phyloP scores from a whole-genome alignment of 2,797 vertebrate species.

The Premnoplex brunnescens region DNA sequence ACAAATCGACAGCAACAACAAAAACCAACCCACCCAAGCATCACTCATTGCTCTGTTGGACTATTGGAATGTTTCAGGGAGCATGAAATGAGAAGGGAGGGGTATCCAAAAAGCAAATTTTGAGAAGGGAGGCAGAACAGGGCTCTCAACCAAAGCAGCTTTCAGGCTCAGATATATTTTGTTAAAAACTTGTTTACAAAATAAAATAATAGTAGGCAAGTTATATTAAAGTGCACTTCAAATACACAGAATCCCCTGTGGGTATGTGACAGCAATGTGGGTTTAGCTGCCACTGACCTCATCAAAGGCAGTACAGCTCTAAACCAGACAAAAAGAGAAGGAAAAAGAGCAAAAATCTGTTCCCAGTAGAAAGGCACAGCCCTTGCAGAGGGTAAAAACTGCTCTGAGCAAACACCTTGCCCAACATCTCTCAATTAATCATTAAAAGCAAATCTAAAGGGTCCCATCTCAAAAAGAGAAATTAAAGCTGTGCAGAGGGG shows the following conservation, averaged over 20 bases:
- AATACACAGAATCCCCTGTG: not conserved
- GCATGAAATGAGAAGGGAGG: not conserved
- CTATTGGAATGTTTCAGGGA: not conserved
- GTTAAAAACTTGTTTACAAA: not conserved
- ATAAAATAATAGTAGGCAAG: not conserved
- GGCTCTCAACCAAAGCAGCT: not conserved
- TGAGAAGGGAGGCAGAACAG: not conserved
- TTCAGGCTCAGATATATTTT: not conserved
- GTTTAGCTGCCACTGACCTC: not conserved
- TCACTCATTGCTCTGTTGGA: not conserved
- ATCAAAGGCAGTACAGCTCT: not conserved
- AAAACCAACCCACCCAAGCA: not conserved
- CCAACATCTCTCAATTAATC: not conserved
- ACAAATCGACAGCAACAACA: no score
- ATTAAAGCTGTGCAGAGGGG: not conserved
- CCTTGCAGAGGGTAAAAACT: not conserved
- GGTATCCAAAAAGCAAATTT: not conserved
- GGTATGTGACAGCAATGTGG: not conserved
- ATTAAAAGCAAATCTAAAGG: not conserved
- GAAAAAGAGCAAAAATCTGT: not conserved
- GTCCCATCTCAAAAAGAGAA: not conserved
- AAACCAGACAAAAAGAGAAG: not conserved
- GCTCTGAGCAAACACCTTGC: conserved; percentile 27
- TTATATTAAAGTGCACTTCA: not conserved
- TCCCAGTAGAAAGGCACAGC: not conserved